Percentiles rank a stretch among this genome's conserved stretches.
Evolutionary conservation across 2,797 vertebrate genomes (phyloP).

Genomic region (Linurgus olivaceus): DNA sequence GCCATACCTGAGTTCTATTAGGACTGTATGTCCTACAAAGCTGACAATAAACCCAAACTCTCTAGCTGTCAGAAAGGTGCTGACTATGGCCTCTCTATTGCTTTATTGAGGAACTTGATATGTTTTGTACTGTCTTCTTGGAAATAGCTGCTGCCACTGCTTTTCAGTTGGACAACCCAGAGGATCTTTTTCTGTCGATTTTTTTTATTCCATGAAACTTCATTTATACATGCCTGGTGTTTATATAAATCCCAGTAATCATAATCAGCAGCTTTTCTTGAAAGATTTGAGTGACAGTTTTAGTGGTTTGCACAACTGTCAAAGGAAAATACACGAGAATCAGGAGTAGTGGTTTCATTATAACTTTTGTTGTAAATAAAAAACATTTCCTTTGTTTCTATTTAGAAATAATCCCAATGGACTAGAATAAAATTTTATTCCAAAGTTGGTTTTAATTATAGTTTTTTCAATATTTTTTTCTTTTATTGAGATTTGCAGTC

Average conservation of each 20-base stretch:
- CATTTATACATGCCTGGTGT: neutral
- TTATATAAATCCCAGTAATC: neutral
- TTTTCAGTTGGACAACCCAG: neutral
- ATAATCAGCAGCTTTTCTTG: neutral
- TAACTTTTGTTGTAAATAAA: neutral
- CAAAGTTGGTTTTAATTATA: fast-evolving
- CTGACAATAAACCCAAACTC: neutral
- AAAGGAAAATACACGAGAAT: neutral
- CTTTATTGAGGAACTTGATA: neutral
- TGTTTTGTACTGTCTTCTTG: neutral
- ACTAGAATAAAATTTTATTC: neutral
- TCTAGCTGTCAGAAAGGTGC: neutral
- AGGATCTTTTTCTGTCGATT: neutral
- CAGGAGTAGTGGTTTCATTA: neutral
- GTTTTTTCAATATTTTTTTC: neutral
- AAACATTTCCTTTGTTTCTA: neutral
- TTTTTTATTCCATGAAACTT: neutral
- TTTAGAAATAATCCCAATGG: neutral
- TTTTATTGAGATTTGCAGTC: neutral
- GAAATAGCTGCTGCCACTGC: neutral
- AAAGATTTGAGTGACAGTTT: neutral
- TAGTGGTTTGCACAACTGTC: neutral
- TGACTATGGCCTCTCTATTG: neutral
- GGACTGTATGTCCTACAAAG: neutral
- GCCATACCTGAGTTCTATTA: neutral